Evolutionary conservation across 2,888 invertebrate species (phyloP).

Genomic region (Tetramorium bicarinatum): DNA sequence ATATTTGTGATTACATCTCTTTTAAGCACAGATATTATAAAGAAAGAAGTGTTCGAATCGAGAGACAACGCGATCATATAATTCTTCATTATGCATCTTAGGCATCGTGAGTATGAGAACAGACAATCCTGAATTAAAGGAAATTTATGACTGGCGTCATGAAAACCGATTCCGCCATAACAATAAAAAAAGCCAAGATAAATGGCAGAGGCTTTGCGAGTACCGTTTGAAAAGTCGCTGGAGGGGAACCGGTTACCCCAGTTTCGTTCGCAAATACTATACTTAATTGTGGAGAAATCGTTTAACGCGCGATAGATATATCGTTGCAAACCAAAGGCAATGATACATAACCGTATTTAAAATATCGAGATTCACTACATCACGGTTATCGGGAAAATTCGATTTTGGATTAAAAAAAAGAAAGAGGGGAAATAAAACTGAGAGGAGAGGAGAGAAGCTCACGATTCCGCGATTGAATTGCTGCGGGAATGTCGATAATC

Average conservation of each 20-base stretch:
- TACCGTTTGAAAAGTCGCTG: background rate
- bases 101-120: slow-evolving; percentile 4
- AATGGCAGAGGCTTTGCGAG: background rate
- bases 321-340: background rate
- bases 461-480: slow-evolving; percentile 11
- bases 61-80: background rate
- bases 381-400: background rate
- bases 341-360: slow-evolving; percentile 18
- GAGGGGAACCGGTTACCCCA: background rate
- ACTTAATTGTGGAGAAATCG: background rate
- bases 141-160: slow-evolving; percentile 2
- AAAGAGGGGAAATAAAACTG: background rate
- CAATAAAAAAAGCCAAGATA: slow-evolving; percentile 17
- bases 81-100: background rate
- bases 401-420: slow-evolving; percentile 1
- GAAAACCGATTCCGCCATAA: background rate
- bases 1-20: background rate
- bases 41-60: background rate
- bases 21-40: background rate
- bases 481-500: background rate
- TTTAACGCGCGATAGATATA: slow-evolving; percentile 8
- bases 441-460: background rate
- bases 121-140: background rate
- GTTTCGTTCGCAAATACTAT: background rate
- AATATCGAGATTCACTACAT: background rate